Base-by-base conservation (phyloP, 2,888 invertebrate species). In the Eumacrocentrus americanus region DNA sequence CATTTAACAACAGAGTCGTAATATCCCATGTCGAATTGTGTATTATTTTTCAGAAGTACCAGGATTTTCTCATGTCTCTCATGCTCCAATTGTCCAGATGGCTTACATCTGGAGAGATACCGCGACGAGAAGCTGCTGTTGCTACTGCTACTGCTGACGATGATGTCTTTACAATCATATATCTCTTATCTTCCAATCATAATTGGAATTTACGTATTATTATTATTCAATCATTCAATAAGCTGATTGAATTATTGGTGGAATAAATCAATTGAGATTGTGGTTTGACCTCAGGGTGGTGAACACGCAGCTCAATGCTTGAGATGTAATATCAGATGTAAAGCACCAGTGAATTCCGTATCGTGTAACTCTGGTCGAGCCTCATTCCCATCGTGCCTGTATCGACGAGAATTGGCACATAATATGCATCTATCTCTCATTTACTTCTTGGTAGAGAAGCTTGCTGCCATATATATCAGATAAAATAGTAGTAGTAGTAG, bases 81-180 rank as follows among this genome's bases (percentile, higher is more conserved):
- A 60, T 50, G 60, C 60, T 60, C 60, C 60, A 60, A 29, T 60
- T 60, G 40, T 50, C 35, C 11, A 42, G 16, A 42, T 12, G 25
- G 14, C 42, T 42, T 29, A 54, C 29, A 54, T 54, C 42, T 11
- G 14, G 42, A 54, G 22, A 20, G 22, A 44, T 44, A 44, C n/a
- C n/a, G 18, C 22, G 7, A 29, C 29, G 29, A 4, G 29, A 29
- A 9, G 29, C 29, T 29, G 29, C 9, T 29, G 29, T 18, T 42
- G 6, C 37, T 40, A 7, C 12, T 40, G 12, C 22, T 44, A 3
- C 11, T 1, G 6, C n/a, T 20, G 44, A 20, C 20, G 20, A 44
- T 44, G 44, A 7, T 11, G 22, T 22, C 9, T 5, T 38, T 11
- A 5, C 3, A 12, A 12, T 38, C 38, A 38, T 38, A 29, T 29